A percentile compares a stretch with the other conserved stretches of the same genome.
phyloP scores from a whole-genome alignment of 2,113 vertebrate genomes.

The Myiagra hebetior region DNA sequence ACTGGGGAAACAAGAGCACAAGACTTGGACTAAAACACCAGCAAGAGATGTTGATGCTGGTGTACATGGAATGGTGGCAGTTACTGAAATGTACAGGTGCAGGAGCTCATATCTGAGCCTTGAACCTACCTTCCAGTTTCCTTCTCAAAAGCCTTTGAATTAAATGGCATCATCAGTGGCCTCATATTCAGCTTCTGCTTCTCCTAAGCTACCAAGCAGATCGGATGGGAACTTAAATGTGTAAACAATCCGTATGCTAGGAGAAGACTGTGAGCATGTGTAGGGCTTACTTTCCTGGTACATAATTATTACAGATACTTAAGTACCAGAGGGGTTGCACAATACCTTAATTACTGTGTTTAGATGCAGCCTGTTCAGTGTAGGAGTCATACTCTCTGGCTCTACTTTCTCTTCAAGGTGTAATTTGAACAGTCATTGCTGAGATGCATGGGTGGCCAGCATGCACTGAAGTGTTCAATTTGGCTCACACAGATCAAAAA shows the following conservation, averaged over 20 bases:
- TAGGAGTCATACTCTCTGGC: constrained; percentile 30
- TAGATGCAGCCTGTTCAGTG: constrained; percentile 14
- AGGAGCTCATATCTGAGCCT: neutral
- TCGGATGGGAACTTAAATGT: neutral
- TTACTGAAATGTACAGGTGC: neutral
- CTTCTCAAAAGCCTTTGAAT: neutral
- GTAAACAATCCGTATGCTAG: constrained; percentile 15
- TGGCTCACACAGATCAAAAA: neutral
- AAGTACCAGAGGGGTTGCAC: constrained; percentile 14
- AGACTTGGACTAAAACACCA: neutral
- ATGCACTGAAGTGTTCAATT: neutral
- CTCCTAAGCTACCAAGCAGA: neutral
- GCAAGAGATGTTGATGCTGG: neutral
- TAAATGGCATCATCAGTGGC: neutral
- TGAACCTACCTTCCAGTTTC: neutral
- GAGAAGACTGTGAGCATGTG: neutral
- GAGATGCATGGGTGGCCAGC: neutral
- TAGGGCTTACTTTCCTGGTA: constrained; percentile 47
- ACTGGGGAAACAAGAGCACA: neutral
- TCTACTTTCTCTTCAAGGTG: constrained; percentile 63
- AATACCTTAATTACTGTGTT: constrained; percentile 46
- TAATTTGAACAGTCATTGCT: constrained; percentile 24
- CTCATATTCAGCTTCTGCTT: neutral
- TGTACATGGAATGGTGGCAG: neutral
- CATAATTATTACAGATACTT: constrained; percentile 30